Base-by-base conservation (phyloP, 1,140 invertebrate species). In the Arctopsyche grandis region DNA sequence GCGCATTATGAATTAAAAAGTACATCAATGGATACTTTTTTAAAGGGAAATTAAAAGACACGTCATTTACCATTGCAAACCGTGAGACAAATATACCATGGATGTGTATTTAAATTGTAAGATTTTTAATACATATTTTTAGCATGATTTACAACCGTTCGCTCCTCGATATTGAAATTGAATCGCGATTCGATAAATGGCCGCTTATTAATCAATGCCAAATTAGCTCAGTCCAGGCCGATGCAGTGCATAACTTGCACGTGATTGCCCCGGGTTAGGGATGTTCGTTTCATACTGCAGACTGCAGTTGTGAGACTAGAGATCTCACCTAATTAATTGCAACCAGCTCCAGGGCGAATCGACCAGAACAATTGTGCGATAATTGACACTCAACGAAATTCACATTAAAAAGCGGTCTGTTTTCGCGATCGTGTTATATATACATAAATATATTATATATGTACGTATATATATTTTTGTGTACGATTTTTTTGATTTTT, bases 361-460 rank as follows among this genome's bases (percentile, higher is more conserved):
- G 56, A 60, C 9, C 56, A 38, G 29, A 60, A 60, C 56, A 60
- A 60, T 60, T 60, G 21, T 21, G 56, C 56, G 56, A 60, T 60
- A 60, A 60, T 60, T 60, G 56, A 60, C 56, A 60, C 56, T 60
- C 56, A 21, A 21, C 56, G 56, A 60, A 60, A 60, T 60, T 60
- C 56, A 5, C 56, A 60, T 60, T 60, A 21, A 16, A 60, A 19
- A 9, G 56, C 16, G 48, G 12, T 52, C 48, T 12, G 12, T 52
- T 52, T 52, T 52, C 48, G 48, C 29, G 29, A 7, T 38, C 29
- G 29, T 38, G 29, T 38, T 38, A 7, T n/a, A n/a, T n/a, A n/a
- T n/a, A n/a, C n/a, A n/a, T n/a, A n/a, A n/a, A n/a, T n/a, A 38
- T 38, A 7, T 38, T 38, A 38, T 38, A 7, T 38, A 4, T 38